These are phyloP conservation scores for Chanos chanos DNA, from an alignment of 2,797 vertebrate genomes.

Conservation along the genomic window DNA sequence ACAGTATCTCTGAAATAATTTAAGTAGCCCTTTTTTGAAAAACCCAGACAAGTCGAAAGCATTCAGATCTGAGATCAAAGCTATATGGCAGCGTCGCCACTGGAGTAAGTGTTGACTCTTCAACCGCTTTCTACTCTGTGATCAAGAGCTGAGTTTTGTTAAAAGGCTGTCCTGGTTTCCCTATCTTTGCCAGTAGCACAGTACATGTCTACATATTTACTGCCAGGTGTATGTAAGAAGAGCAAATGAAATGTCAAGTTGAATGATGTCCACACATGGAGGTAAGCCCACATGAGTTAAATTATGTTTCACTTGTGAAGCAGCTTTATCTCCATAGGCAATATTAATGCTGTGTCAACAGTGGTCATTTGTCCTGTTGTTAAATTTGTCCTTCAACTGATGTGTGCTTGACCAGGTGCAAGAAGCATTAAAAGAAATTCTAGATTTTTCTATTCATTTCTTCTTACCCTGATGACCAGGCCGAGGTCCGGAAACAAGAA, in stretches of 20 bases:
- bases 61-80: conserved; percentile 62
- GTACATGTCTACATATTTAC: conserved; percentile 45
- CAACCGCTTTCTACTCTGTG: conserved; percentile 23
- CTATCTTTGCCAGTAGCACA: conserved; percentile 27
- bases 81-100: conserved; percentile 35
- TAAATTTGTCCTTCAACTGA: conserved; percentile 26
- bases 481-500: conserved; percentile 14
- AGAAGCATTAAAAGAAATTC: too few species aligned
- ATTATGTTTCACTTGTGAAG: conserved; percentile 19
- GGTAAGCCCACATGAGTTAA: conserved; percentile 13
- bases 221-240: conserved; percentile 43
- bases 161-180: conserved; percentile 43
- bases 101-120: conserved; percentile 38
- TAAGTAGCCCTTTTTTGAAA: conserved; percentile 57
- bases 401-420: background rate
- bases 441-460: background rate
- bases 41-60: conserved; percentile 53
- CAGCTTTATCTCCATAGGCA: conserved; percentile 38
- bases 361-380: conserved; percentile 33
- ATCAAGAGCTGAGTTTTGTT: conserved; percentile 51
- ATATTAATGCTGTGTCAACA: conserved; percentile 41
- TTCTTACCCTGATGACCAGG: background rate
- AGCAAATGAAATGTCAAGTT: conserved; percentile 54
- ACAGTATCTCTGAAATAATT: conserved; percentile 61
- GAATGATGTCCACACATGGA: conserved; percentile 46